Base-by-base conservation (phyloP, 2,888 invertebrate species). In the Hartigia nigra region DNA sequence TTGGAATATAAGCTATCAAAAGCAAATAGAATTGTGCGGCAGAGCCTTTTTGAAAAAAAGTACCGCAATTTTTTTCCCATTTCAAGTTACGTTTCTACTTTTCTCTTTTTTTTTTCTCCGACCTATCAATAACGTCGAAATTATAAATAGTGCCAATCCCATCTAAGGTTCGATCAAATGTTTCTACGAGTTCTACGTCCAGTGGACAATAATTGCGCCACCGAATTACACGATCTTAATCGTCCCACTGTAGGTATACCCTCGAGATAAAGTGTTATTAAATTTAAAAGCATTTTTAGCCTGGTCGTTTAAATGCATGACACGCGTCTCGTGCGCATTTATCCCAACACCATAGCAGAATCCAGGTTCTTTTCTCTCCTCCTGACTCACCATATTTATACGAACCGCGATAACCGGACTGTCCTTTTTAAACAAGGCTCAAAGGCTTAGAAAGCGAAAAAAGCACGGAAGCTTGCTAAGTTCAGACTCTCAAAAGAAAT, bases 241-340 rank as follows among this genome's bases (percentile, higher is more conserved):
- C 14, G 55, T 55, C 55, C 1, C 3, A 23, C 9, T 23, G 5
- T 23, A 55, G 55, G 23, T 55, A 23, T 0, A 55, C 55, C 2
- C 23, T 2, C 23, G 23, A 55, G 55, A 55, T 55, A 55, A 55
- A 55, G 23, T 23, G 9, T 55, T 55, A 55, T 55, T 55, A 55
- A 55, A 55, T 55, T 55, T 55, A 55, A 55, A 9, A 12, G 32
- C 83, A 83, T 85, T 88, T 87, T 85, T 83, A 86, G 85, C 83
- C 82, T 79, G 80, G 81, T 83, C 87, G 87, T 89, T 89, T 89
- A 89, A 89, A 89, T 89, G 88, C 88, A 89, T 88, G 88, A 87
- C 82, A 84, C 84, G 83, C 81, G 79, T 83, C 79, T 78, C 79
- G 81, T 79, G 81, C 74, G 81, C 80, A 76, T 81, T 83, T 55